Conservation (phyloP, 2,113 vertebrate species). For the Otolemur garnettii region DNA sequence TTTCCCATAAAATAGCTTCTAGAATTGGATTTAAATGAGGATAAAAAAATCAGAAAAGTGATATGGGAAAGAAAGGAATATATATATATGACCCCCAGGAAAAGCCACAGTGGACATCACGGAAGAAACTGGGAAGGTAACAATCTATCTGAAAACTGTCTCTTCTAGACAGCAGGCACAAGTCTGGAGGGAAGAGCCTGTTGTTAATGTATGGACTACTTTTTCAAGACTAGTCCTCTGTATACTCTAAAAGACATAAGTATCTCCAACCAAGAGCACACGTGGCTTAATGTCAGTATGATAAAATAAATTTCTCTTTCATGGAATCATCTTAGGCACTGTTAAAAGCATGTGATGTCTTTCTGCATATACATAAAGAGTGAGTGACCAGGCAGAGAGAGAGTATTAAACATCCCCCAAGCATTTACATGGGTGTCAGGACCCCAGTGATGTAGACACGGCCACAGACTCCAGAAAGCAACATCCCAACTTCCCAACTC, state of each 20-base stretch:
- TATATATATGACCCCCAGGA: background rate
- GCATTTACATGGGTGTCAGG: background rate
- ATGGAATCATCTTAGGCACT: background rate
- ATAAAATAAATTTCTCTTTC: slow-evolving; percentile 34
- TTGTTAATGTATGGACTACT: background rate
- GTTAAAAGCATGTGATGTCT: background rate
- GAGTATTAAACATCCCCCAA: background rate
- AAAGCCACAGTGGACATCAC: background rate
- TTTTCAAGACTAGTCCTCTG: background rate
- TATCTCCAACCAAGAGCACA: background rate
- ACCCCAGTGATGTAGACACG: background rate
- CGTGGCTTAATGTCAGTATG: background rate
- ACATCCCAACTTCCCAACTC: background rate
- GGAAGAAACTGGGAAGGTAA: background rate
- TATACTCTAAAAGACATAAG: background rate
- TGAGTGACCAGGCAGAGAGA: background rate
- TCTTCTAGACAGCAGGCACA: background rate
- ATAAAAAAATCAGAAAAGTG: background rate
- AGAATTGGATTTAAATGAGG: background rate
- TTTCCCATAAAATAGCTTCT: background rate
- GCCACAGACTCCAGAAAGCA: background rate
- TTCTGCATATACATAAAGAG: background rate
- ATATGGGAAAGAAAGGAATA: background rate
- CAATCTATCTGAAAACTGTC: background rate
- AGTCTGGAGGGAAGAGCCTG: background rate